Percentiles rank a stretch among this genome's conserved stretches.
These are phyloP conservation scores for Macroteleia sp. DNA, from an alignment of 2,888 invertebrate species.

Conservation along the genomic window DNA sequence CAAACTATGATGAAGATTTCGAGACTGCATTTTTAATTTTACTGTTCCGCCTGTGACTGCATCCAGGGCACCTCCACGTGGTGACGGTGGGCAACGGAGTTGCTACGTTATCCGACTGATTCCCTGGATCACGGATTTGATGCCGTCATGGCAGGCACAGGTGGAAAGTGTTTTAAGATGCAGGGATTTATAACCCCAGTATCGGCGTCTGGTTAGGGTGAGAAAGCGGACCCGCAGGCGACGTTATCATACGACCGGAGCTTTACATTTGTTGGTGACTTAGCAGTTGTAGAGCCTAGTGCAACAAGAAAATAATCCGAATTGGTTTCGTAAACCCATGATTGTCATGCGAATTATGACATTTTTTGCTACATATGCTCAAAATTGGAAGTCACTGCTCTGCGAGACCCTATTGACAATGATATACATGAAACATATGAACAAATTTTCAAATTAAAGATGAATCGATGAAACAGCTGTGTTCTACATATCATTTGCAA, in stretches of 20 bases:
- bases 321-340: slow-evolving; percentile 11
- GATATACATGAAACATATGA: no score
- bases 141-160: slow-evolving; percentile 55
- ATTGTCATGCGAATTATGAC: neutral
- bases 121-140: slow-evolving; percentile 47
- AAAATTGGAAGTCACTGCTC: no score
- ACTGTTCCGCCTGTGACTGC: slow-evolving; percentile 13
- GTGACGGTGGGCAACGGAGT: slow-evolving; percentile 50
- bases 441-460: slow-evolving; percentile 18
- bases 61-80: slow-evolving; percentile 39
- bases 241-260: no score
- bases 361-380: no score
- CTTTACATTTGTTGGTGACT: neutral
- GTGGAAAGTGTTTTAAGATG: no score
- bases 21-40: neutral
- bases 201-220: slow-evolving; percentile 7
- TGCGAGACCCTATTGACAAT: no score
- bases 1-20: slow-evolving; percentile 1
- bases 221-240: slow-evolving; percentile 9
- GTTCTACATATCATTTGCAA: slow-evolving; percentile 14
- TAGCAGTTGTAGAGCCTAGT: neutral
- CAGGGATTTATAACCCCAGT: slow-evolving; percentile 8
- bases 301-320: neutral
- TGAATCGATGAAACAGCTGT: neutral
- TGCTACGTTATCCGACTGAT: slow-evolving; percentile 32